phyloP scores from a whole-genome alignment of 2,888 invertebrate genomes.

The Nysson spinosus region DNA sequence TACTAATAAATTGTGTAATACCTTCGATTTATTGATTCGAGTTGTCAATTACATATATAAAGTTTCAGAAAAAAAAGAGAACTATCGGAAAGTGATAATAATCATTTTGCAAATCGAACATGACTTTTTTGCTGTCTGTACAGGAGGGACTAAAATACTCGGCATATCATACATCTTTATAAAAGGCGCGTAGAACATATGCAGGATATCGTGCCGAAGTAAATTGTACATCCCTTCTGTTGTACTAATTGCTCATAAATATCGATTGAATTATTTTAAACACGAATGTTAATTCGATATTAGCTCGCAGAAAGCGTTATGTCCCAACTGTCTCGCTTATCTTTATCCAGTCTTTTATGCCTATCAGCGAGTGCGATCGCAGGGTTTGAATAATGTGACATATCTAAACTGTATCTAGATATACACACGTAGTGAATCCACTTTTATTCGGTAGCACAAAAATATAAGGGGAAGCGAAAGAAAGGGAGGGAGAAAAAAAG shows the following conservation, averaged over 20 bases:
- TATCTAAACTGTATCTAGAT: neutral
- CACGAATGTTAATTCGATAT: neutral
- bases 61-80: no score
- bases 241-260: conserved; percentile 17
- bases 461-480: neutral
- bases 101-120: no score
- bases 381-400: neutral
- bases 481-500: neutral
- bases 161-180: no score
- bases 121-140: no score
- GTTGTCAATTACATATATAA: no score
- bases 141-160: no score
- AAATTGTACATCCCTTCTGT: neutral
- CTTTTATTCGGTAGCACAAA: neutral
- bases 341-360: neutral
- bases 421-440: neutral
- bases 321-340: neutral
- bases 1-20: no score
- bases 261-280: neutral
- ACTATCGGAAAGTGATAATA: no score
- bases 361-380: neutral
- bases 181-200: no score
- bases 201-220: no score
- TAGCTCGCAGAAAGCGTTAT: neutral
- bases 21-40: no score